phyloP scores from a whole-genome alignment of 2,888 invertebrate species.

The Neoascia interrupta region DNA sequence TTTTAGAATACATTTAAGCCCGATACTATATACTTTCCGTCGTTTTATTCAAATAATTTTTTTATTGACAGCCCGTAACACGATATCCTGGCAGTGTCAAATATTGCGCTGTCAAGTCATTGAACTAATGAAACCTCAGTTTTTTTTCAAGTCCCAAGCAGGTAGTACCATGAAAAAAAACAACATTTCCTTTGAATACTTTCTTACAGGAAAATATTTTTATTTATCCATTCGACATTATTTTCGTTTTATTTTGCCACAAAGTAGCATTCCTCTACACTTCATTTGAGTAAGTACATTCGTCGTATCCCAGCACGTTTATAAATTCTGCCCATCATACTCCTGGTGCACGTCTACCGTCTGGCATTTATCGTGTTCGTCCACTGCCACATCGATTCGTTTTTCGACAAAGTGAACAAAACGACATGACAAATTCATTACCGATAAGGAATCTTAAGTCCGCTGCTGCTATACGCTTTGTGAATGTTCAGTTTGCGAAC shows the following conservation, averaged over 20 bases:
- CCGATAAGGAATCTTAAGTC: conserved; percentile 65
- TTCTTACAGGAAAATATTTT: conserved; percentile 9
- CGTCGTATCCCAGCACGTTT: too few relatives aligned
- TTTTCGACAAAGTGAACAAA: not conserved
- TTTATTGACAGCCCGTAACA: too few relatives aligned
- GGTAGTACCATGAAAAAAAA: too few relatives aligned
- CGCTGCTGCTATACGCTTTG: not conserved
- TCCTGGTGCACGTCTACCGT: conserved; percentile 23
- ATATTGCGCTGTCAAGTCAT: too few relatives aligned
- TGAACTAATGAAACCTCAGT: too few relatives aligned
- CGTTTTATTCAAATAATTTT: too few relatives aligned
- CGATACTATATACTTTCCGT: too few relatives aligned
- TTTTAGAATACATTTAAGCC: too few relatives aligned
- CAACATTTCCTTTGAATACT: conserved; percentile 19
- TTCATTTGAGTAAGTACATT: conserved; percentile 61
- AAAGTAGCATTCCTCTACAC: conserved; percentile 55
- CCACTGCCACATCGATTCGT: too few relatives aligned
- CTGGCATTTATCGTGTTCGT: conserved; percentile 11
- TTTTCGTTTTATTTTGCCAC: conserved; percentile 23
- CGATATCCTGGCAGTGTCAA: too few relatives aligned
- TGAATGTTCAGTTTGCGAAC: conserved; percentile 36
- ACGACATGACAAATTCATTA: conserved; percentile 69
- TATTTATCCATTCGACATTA: conserved; percentile 1
- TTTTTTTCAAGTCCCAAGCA: too few relatives aligned
- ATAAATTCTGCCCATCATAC: conserved; percentile 51